A percentile compares a stretch with the other conserved stretches of the same genome.
These are phyloP conservation scores for Macropodus opercularis DNA, from an alignment of 2,797 vertebrate genomes.

Conservation along the genomic window DNA sequence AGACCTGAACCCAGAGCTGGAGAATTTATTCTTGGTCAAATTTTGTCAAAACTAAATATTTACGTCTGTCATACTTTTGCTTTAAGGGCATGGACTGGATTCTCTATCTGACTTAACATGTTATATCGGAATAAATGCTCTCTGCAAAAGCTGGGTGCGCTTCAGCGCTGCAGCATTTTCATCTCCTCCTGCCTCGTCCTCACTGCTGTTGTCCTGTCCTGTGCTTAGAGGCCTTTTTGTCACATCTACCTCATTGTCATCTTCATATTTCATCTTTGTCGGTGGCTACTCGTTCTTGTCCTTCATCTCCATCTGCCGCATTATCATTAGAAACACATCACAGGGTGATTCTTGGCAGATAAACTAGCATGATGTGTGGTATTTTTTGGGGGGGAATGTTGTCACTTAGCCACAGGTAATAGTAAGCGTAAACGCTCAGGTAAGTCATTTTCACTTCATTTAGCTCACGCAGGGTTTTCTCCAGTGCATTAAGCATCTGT, in stretches of 20 bases:
- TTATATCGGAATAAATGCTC: not conserved
- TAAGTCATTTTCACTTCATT: constrained; percentile 51
- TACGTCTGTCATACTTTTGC: not conserved
- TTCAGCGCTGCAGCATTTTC: constrained; percentile 19
- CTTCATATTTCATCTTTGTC: constrained; percentile 36
- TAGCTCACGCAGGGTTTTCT: constrained; percentile 36
- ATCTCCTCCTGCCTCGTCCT: constrained; percentile 29
- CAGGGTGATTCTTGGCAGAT: not conserved
- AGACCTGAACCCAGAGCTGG: constrained; percentile 43
- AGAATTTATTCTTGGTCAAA: constrained; percentile 5
- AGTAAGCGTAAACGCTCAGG: constrained; percentile 40
- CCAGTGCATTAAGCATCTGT: constrained; percentile 45
- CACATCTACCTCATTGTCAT: constrained; percentile 32
- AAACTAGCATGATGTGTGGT: constrained; percentile 5
- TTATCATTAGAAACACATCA: constrained; percentile 23
- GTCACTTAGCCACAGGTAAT: constrained; percentile 10
- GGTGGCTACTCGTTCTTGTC: constrained; percentile 7
- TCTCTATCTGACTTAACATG: not conserved
- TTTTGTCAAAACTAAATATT: not conserved
- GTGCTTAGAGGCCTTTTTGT: constrained; percentile 17
- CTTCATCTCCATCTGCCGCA: constrained; percentile 30
- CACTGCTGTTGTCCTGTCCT: constrained; percentile 6
- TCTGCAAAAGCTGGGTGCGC: constrained; percentile 42
- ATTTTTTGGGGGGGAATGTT: constrained; percentile 16
- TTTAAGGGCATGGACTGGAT: not conserved